Base-by-base conservation (phyloP, 2,113 vertebrate genomes). In the Mus spicilegus region DNA sequence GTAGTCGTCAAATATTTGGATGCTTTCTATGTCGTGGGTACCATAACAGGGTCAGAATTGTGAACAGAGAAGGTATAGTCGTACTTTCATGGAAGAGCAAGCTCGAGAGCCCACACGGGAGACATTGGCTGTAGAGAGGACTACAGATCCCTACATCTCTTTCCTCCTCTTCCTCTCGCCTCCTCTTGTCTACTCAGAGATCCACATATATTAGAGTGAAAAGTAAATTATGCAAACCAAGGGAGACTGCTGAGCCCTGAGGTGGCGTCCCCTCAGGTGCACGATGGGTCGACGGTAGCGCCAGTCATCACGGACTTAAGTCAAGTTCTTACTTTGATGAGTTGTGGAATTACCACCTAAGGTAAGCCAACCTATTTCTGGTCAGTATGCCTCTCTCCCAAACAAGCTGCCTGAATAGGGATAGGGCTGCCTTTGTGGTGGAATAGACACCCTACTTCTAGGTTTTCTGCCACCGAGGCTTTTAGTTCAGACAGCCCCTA, bases 381-480 rank as follows among this genome's bases (percentile, higher is more conserved):
- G 28, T 82, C 69, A 65, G 28, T 56, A 2, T 81, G 26, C 19
- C 33, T 33, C 12, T 81, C 10, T 3, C 14, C 9, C 7, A 36
- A 49, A 9, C 63, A 33, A 90, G 56, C 84, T 72, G 67, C 58
- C 75, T 0, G 3, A 54, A 28, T 75, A 58, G 54, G 67, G 91
- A 76, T 77, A 54, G 42, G 14, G 1, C 36, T 30, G 49, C 12
- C 24, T 56, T 42, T 6, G 4, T 75, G 75, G 2, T 54, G 30
- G 46, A 63, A 54, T 39, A 33, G 51, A 63, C 33, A 24, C 46
- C 39, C 17, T 3, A 1, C 5, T 9, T 33, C 54, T 22, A 26
- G n/a, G 22, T 13, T 36, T 24, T 63, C 54, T 12, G 0, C 2
- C 1, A 30, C 11, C 0, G 9, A 3, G 0, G 3, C 63, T 12